These are phyloP conservation scores for Drosophila limbata DNA, from an alignment of 2,888 invertebrate species.

Conservation along the genomic window DNA sequence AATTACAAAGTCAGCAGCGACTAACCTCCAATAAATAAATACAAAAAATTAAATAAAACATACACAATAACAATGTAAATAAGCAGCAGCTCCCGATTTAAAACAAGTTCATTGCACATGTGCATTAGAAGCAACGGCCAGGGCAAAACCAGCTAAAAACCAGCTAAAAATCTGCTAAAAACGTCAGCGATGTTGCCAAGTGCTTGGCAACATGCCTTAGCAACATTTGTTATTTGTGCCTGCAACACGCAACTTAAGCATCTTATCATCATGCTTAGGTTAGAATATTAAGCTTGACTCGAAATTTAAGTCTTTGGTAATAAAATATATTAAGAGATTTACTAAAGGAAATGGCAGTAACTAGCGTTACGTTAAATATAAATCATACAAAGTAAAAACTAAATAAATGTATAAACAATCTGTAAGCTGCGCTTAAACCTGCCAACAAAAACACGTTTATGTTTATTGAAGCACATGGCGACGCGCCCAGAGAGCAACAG, in stretches of 20 bases:
- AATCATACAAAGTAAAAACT: constrained; percentile 25
- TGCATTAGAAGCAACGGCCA: constrained; percentile 39
- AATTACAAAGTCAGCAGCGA: constrained; percentile 63
- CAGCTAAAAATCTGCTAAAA: constrained; percentile 26
- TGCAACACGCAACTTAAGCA: constrained; percentile 12
- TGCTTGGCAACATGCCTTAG: constrained; percentile 48
- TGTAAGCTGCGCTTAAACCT: constrained; percentile 52
- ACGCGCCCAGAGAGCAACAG: constrained; percentile 27
- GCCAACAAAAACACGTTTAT: constrained; percentile 71
- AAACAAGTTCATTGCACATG: constrained; percentile 78
- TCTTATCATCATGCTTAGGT: background rate
- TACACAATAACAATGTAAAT: constrained; percentile 14
- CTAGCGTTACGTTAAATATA: constrained; percentile 22
- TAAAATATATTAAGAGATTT: background rate
- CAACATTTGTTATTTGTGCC: constrained; percentile 33
- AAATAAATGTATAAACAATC: constrained; percentile 46
- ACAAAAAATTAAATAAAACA: constrained; percentile 24
- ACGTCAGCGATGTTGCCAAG: constrained; percentile 28
- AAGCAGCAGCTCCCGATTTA: constrained; percentile 45
- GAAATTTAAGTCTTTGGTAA: background rate
- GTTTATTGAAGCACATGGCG: constrained; percentile 71
- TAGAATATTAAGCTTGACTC: constrained; percentile 4
- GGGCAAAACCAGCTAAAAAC: constrained; percentile 15
- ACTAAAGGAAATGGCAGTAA: constrained; percentile 2
- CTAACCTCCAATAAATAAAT: constrained; percentile 62